Evolutionary conservation across 2,113 vertebrate species (phyloP).

Genomic region (Barnardius zonarius): DNA sequence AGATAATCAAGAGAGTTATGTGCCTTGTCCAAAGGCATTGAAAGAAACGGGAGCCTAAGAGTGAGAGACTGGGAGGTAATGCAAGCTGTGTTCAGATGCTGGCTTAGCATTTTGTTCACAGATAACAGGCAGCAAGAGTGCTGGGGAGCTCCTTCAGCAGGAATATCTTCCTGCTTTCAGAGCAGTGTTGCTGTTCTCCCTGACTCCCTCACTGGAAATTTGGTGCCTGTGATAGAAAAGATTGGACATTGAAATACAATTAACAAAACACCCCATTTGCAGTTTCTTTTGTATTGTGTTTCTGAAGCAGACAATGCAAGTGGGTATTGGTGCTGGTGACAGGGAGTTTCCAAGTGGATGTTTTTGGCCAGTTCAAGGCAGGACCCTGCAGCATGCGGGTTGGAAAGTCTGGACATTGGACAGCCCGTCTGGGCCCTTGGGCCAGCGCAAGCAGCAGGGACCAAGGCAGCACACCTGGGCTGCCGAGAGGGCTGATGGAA

Average conservation of each 20-base stretch:
- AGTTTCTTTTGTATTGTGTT: not conserved
- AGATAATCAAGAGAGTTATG: not conserved
- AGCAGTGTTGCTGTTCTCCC: not conserved
- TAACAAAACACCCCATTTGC: not conserved
- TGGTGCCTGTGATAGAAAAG: not conserved
- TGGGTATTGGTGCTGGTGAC: no score
- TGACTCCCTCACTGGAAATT: not conserved
- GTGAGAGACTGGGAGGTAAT: not conserved
- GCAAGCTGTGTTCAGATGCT: fast-evolving
- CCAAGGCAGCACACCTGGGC: not conserved
- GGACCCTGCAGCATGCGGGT: not conserved
- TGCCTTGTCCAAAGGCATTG: not conserved
- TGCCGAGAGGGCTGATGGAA: not conserved
- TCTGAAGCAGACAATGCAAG: not conserved
- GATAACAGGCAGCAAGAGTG: not conserved
- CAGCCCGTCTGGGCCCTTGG: not conserved
- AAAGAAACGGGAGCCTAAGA: not conserved
- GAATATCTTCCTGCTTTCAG: not conserved
- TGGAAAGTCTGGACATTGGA: not conserved
- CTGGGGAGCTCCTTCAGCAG: not conserved
- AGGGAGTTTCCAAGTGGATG: not conserved
- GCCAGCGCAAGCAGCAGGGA: not conserved
- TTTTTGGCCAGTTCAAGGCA: not conserved
- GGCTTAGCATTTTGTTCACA: not conserved
- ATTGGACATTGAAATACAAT: fast-evolving